Evolutionary conservation across 2,888 invertebrate genomes (phyloP), one percentile per base, ranked within the genome.

Genomic region (Eilema griseolum): DNA sequence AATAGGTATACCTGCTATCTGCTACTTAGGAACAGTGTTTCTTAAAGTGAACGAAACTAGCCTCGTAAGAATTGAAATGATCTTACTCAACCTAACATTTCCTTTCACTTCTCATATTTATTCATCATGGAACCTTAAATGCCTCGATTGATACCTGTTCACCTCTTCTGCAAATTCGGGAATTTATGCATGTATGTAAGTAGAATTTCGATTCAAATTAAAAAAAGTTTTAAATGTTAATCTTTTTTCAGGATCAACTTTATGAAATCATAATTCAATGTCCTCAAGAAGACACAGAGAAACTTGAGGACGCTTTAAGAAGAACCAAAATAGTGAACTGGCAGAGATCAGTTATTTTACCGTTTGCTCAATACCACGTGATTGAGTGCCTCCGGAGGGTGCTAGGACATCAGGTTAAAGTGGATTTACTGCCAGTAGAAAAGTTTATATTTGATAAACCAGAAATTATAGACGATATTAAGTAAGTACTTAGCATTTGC

Each of bases 241-340:
- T 1, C 41, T 41, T 46, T 66, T 84, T 83, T 7, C 83, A 90
- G 89, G 72, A 73, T 31, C 70, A 67, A 28, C 82, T 73, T 61
- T 81, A 86, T 60, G 89, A 89, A 82, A 69, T 90, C 0, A 73
- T 90, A n/a, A 83, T 90, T 23, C 85, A 86, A 66, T 85, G 83
- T 41, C 85, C 86, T 4, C 83, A 69, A 33, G 81, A 85, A 28
- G 82, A 89, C 66, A 89, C 86, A 0, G 72, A 70, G 11, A 74
- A 77, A 60, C 75, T 91, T 10, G 85, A 88, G 79, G 77, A 85
- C 14, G 88, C 89, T 11, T 75, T 92, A 11, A 76, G 60, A 12
- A 79, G 41, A 4, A 90, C 90, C 1, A 84, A 86, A 37, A 10
- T 86, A 0, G 83, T 90, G 52, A 80, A 90, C 67, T 90, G 89